These are phyloP conservation scores for Syndactyla subalaris DNA, from an alignment of 2,797 vertebrate species.

Conservation along the genomic window DNA sequence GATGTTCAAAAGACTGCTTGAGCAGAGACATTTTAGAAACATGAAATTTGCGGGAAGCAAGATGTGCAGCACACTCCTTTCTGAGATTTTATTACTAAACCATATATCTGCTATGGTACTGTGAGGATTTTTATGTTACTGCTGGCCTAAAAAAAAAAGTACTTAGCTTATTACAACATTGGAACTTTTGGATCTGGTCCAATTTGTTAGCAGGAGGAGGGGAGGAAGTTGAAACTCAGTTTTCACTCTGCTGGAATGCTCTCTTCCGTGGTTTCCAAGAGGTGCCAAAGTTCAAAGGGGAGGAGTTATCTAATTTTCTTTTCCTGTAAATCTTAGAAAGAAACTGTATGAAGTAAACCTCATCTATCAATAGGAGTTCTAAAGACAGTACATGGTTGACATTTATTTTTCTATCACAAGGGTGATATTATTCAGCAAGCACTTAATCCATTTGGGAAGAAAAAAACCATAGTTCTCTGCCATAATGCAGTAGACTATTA, in stretches of 20 bases:
- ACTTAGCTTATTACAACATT: neutral
- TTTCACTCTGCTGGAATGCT: neutral
- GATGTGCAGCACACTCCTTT: neutral
- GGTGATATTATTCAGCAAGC: neutral
- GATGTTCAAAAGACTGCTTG: neutral
- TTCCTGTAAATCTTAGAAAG: neutral
- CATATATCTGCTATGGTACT: neutral
- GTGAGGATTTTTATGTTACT: neutral
- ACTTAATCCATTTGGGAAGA: neutral
- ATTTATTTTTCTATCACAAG: neutral
- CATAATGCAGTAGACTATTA: slow-evolving; percentile 48
- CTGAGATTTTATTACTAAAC: neutral
- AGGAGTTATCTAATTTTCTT: neutral
- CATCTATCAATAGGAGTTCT: neutral
- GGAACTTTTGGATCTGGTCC: neutral
- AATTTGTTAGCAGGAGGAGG: neutral
- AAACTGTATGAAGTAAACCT: neutral
- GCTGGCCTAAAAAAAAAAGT: neutral
- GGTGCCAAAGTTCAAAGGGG: neutral
- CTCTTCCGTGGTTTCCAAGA: neutral
- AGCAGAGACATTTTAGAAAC: neutral
- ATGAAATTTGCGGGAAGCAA: neutral
- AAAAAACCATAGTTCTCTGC: neutral
- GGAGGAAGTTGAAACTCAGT: neutral
- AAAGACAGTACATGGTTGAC: neutral